Conservation (phyloP, 2,888 invertebrate species). For the Luffia ferchaultella region DNA sequence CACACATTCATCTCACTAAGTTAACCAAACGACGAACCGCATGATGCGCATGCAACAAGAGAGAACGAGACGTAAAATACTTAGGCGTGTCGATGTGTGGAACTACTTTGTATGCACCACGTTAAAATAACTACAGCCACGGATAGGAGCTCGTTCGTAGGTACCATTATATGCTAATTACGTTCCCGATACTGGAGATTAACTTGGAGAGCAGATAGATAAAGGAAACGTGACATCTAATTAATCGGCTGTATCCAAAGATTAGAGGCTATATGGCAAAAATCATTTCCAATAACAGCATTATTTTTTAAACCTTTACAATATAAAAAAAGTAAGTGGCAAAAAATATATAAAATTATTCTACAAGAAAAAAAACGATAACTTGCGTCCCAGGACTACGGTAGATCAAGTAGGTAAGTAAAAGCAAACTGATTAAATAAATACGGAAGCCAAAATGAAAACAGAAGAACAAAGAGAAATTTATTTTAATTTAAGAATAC, state of each 20-base stretch:
- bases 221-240: slow-evolving; percentile 19
- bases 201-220: slow-evolving; percentile 15
- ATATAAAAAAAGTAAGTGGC: too few relatives aligned
- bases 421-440: too few relatives aligned
- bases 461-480: too few relatives aligned
- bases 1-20: slow-evolving; percentile 27
- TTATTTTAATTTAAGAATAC: too few relatives aligned
- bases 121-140: slow-evolving; percentile 40
- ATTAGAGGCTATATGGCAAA: too few relatives aligned
- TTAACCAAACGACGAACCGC: slow-evolving; percentile 17
- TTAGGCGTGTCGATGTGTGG: slow-evolving; percentile 9
- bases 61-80: not conserved
- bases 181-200: slow-evolving; percentile 29
- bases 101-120: slow-evolving; percentile 44
- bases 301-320: too few relatives aligned
- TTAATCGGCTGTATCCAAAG: too few relatives aligned
- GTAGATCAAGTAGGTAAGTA: too few relatives aligned
- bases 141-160: slow-evolving; percentile 23
- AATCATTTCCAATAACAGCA: not conserved
- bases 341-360: too few relatives aligned
- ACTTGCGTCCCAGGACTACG: too few relatives aligned
- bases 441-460: too few relatives aligned
- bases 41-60: not conserved
- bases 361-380: too few relatives aligned
- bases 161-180: slow-evolving; percentile 48